These are phyloP conservation scores for Leucophenga montana DNA, from an alignment of 2,888 invertebrate genomes.

Conservation along the genomic window DNA sequence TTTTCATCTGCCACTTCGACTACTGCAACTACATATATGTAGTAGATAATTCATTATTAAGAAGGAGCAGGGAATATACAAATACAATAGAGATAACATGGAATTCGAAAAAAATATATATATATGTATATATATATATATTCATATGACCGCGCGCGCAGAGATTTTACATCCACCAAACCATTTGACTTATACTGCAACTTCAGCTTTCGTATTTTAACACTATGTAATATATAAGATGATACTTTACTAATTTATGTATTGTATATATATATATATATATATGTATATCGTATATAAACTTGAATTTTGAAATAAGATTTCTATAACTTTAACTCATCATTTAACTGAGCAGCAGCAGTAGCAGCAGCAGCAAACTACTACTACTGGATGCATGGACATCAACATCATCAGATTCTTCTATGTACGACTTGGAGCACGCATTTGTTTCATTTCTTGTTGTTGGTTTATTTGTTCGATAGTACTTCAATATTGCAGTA, in stretches of 20 bases:
- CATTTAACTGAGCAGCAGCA: slow-evolving; percentile 53
- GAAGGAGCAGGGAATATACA: neutral
- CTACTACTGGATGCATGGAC: too few relatives aligned
- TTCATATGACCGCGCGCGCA: neutral
- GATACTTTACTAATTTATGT: neutral
- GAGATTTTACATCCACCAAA: neutral
- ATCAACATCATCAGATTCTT: neutral
- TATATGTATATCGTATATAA: slow-evolving; percentile 58
- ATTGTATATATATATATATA: slow-evolving; percentile 45
- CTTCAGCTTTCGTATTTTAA: slow-evolving; percentile 32
- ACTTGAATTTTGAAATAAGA: slow-evolving; percentile 64
- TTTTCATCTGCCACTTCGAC: neutral
- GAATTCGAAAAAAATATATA: slow-evolving; percentile 22
- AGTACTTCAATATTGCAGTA: slow-evolving; percentile 16
- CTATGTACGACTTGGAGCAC: slow-evolving; percentile 43
- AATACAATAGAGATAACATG: slow-evolving; percentile 15
- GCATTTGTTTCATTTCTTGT: slow-evolving; percentile 42
- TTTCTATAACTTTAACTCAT: slow-evolving; percentile 54
- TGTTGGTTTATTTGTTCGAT: slow-evolving; percentile 37
- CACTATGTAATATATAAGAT: slow-evolving; percentile 41
- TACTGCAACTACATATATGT: too few relatives aligned
- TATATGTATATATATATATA: too few relatives aligned
- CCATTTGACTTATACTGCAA: neutral
- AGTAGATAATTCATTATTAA: too few relatives aligned
- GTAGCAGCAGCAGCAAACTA: too few relatives aligned